phyloP scores from a whole-genome alignment of 1,140 invertebrate genomes.

The Thalassaphorura encarpata region DNA sequence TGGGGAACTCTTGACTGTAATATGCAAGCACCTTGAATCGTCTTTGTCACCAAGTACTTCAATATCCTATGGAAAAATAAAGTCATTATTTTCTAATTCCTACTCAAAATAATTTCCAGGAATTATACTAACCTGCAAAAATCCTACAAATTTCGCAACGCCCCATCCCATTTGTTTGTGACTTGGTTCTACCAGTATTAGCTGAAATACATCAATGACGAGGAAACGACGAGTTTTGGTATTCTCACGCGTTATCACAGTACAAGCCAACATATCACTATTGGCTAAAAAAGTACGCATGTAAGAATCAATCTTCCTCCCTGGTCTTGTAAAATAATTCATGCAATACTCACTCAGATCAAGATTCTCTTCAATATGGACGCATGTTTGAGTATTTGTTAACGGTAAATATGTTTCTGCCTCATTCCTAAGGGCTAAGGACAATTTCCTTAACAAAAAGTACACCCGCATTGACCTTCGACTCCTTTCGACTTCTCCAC shows the following conservation, averaged over 20 bases:
- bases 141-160: conserved; percentile 86
- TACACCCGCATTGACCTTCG: conserved; percentile 88
- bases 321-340: too few species aligned
- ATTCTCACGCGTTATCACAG: conserved; percentile 79
- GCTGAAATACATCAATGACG: conserved; percentile 85
- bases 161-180: conserved; percentile 88
- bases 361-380: conserved; percentile 81
- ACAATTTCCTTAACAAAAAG: conserved; percentile 78
- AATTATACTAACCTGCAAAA: conserved; percentile 56
- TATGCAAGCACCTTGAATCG: conserved; percentile 87
- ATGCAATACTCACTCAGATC: conserved; percentile 83
- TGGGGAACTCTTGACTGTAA: conserved; percentile 81
- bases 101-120: conserved; percentile 11
- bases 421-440: conserved; percentile 67
- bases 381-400: conserved; percentile 77
- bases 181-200: conserved; percentile 95
- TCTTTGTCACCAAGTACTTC: conserved; percentile 82
- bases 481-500: conserved; percentile 91
- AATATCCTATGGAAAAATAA: conserved; percentile 50
- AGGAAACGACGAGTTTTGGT: conserved; percentile 82
- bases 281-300: conserved; percentile 60
- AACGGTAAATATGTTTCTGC: conserved; percentile 78
- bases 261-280: conserved; percentile 92
- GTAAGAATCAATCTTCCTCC: conserved; percentile 11
- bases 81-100: too few species aligned